A percentile compares a stretch with the other conserved stretches of the same genome.
Conservation (phyloP, 2,888 invertebrate genomes). For the Lycocerus yunnanus region DNA sequence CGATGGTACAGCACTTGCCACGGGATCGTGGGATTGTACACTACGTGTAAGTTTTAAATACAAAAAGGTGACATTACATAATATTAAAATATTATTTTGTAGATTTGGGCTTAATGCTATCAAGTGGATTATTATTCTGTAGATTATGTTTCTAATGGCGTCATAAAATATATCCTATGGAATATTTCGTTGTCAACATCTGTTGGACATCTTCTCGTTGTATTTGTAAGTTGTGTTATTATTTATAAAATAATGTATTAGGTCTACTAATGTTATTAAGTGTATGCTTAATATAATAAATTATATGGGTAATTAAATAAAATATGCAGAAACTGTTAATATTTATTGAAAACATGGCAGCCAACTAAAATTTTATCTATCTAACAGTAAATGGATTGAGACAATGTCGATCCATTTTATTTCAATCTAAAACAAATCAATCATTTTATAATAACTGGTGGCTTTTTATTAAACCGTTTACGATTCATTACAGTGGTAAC, state of each 20-base stretch:
- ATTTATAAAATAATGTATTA: not conserved
- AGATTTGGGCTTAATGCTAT: slow-evolving; percentile 6
- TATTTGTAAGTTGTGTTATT: not conserved
- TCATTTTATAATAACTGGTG: slow-evolving; percentile 35
- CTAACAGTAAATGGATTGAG: slow-evolving; percentile 23
- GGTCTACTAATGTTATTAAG: not conserved
- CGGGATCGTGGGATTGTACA: slow-evolving; percentile 96
- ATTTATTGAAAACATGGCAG: slow-evolving; percentile 46
- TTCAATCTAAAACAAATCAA: slow-evolving; percentile 36
- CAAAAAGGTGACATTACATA: too few relatives aligned
- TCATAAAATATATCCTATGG: not conserved
- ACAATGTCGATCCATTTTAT: slow-evolving; percentile 11
- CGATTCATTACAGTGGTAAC: slow-evolving; percentile 33
- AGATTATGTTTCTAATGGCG: not conserved
- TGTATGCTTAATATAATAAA: not conserved
- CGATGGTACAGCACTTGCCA: slow-evolving; percentile 96
- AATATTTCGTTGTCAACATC: not conserved
- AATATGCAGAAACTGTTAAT: slow-evolving; percentile 37
- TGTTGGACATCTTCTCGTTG: not conserved
- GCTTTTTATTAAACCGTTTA: slow-evolving; percentile 39
- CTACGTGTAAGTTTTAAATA: slow-evolving; percentile 65
- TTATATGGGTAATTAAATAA: not conserved
- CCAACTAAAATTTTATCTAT: slow-evolving; percentile 40
- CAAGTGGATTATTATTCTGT: not conserved
- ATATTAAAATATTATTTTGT: not conserved